Evolutionary conservation across 2,113 vertebrate genomes (phyloP).

Genomic region (Pseudopipra pipra): DNA sequence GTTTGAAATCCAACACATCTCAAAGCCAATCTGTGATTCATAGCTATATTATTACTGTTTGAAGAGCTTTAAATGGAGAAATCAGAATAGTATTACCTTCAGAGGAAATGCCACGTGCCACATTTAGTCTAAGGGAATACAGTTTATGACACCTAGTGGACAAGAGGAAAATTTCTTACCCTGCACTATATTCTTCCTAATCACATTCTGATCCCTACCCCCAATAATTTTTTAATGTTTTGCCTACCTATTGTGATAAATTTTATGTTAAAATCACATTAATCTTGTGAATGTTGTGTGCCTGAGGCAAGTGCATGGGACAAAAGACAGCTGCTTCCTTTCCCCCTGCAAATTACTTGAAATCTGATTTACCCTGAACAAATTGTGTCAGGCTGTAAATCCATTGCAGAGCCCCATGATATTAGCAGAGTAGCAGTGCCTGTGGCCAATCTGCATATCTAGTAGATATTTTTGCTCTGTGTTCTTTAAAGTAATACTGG

Average conservation of each 20-base stretch:
- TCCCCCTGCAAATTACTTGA: not conserved
- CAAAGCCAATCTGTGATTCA: not conserved
- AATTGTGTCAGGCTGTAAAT: conserved; percentile 39
- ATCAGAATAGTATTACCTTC: not conserved
- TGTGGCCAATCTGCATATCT: conserved; percentile 31
- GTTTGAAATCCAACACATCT: not conserved
- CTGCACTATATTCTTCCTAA: not conserved
- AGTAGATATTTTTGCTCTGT: conserved; percentile 17
- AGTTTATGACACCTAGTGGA: conserved; percentile 48
- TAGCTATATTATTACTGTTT: not conserved
- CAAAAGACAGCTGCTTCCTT: conserved; percentile 29
- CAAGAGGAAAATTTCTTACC: not conserved
- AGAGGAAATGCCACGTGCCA: not conserved
- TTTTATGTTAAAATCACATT: not conserved
- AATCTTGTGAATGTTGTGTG: not conserved
- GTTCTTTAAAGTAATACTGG: not conserved
- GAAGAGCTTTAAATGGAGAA: not conserved
- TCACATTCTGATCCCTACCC: not conserved
- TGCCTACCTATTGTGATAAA: not conserved
- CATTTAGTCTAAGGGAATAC: not conserved
- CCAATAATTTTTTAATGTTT: not conserved
- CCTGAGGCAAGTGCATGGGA: not conserved
- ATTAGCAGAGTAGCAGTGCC: not conserved
- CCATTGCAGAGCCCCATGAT: not conserved
- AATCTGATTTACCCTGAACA: conserved; percentile 38